Base-by-base conservation (phyloP, 92 coral and sea anemone genomes). In the Phymanthus crucifer region DNA sequence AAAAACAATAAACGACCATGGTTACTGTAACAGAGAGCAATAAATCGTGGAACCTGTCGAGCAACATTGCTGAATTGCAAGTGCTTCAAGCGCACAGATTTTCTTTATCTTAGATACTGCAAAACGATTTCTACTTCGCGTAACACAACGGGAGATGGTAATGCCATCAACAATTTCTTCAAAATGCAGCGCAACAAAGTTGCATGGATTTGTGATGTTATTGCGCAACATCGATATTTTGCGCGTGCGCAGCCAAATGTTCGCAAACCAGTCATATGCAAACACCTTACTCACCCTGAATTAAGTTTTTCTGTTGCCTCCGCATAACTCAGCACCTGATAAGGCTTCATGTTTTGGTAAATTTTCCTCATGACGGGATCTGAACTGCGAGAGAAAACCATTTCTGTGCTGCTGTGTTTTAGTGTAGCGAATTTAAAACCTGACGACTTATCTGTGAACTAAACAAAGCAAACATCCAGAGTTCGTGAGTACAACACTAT, bases 401-500 rank as follows among this genome's bases (percentile, higher is more conserved):
- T 87, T 66, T 87, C 87, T 66, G 87, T 87, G 70, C 91, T 84
- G 45, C 89, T 77, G 75, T 91, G 88, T 70, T 80, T 80, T 17
- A 90, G 76, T 18, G 94, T 90, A 19, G 89, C 88, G 73, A 87
- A 90, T 69, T 71, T 90, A 79, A 84, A 90, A 26, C 89, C 89
- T 16, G 85, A 68, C 11, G 90, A 75, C 6, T 89, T 89, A 65
- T 83, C 80, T 83, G 75, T 74, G 80, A 83, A 75, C 86, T 75
- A 9, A 32, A 46, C 31, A 75, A 32, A 66, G 16, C 48, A 50
- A 68, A 43, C 45, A 10, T 2, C 19, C 12, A 11, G 19, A 1
- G 13, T 43, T 43, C 48, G 13, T 5, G 9, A 7, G 48, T 43
- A 11, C 13, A 43, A 43, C 14, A 43, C 14, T 17, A 43, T 2